phyloP scores from a whole-genome alignment of 2,797 vertebrate genomes.

The Sylvia borin region DNA sequence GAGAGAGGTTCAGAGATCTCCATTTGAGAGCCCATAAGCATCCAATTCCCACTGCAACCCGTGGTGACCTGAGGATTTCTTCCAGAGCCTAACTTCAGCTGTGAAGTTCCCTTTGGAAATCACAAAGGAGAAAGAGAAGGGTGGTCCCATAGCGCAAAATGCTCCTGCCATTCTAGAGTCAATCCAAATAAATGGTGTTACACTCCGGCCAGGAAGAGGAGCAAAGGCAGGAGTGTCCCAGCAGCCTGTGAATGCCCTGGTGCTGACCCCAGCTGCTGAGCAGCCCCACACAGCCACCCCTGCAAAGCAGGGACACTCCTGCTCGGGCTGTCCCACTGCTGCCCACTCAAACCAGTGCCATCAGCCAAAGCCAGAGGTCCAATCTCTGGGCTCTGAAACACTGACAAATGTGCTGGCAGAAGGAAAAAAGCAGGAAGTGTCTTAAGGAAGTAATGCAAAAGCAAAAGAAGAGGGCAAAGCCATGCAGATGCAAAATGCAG shows the following conservation, averaged over 20 bases:
- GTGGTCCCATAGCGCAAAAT: background rate
- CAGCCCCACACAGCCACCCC: fast-evolving
- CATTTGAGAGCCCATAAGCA: background rate
- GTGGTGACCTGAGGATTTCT: background rate
- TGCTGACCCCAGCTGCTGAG: background rate
- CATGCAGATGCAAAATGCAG: background rate
- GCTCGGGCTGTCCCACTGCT: background rate
- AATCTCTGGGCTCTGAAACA: background rate
- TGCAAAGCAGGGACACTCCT: background rate
- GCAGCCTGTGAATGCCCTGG: background rate
- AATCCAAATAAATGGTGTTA: background rate
- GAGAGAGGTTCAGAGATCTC: background rate
- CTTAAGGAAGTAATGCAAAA: background rate
- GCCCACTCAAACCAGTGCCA: fast-evolving
- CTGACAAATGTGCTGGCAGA: background rate
- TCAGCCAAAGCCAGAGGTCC: background rate
- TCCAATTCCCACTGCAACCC: background rate
- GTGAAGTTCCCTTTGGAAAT: background rate
- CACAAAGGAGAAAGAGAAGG: background rate
- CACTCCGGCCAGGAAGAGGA: background rate
- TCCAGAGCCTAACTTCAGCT: background rate
- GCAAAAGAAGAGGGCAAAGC: background rate
- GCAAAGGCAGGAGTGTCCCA: background rate
- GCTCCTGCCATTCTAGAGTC: background rate
- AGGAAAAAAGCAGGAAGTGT: background rate